Conservation (phyloP, 2,113 vertebrate species). For the Himantopus leucocephalus region DNA sequence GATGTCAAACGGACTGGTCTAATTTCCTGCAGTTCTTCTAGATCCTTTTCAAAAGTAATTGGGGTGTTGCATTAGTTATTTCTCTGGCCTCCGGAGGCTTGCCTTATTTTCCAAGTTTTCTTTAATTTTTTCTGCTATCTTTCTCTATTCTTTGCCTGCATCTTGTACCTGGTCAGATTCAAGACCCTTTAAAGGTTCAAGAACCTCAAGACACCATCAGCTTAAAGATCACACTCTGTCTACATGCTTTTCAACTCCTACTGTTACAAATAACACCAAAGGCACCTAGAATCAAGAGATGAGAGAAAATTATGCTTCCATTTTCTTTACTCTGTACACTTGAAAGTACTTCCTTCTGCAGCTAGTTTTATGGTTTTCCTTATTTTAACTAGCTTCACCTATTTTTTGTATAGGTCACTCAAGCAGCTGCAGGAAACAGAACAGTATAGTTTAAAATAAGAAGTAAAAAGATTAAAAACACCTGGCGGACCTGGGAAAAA, state of each 20-base stretch:
- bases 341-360: neutral
- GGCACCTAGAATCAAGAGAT: neutral
- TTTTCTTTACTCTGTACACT: neutral
- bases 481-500: neutral
- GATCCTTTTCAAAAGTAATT: slow-evolving; percentile 66
- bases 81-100: slow-evolving; percentile 4
- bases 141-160: neutral
- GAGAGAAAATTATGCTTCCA: neutral
- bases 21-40: slow-evolving; percentile 70
- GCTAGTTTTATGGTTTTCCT: neutral
- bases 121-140: neutral
- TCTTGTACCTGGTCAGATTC: neutral
- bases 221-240: neutral
- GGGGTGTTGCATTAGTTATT: slow-evolving; percentile 44
- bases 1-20: slow-evolving; percentile 63
- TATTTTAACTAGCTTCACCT: neutral
- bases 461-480: neutral
- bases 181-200: neutral
- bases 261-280: neutral
- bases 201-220: neutral
- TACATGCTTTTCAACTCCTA: neutral
- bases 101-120: slow-evolving; percentile 16
- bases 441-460: neutral
- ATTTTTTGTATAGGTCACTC: neutral
- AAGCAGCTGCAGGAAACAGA: neutral